Evolutionary conservation across 2,797 vertebrate species (phyloP).

Genomic region (Acanthurus leucopareius): DNA sequence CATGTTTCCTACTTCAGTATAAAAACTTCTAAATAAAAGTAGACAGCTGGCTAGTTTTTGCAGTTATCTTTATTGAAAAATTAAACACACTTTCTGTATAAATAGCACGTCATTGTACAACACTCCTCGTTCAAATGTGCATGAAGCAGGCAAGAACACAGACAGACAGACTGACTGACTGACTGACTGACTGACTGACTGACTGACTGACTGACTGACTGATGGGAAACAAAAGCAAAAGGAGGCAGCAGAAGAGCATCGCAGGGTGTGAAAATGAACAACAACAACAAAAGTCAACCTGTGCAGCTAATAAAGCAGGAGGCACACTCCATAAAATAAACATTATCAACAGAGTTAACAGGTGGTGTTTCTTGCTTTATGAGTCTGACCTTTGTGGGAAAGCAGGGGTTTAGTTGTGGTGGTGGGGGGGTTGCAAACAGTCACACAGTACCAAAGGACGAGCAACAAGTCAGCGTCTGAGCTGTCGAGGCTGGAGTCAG

Average conservation of each 20-base stretch:
- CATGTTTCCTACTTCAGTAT: neutral
- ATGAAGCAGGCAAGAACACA: conserved; percentile 66
- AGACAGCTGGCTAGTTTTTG: conserved; percentile 41
- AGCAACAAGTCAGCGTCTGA: conserved; percentile 38
- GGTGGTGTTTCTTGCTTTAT: conserved; percentile 22
- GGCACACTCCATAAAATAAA: conserved; percentile 47
- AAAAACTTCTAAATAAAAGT: conserved; percentile 24
- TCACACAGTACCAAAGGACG: neutral
- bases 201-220: too few relatives aligned
- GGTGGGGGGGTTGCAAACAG: neutral
- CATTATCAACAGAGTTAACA: conserved; percentile 40
- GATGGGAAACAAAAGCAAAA: conserved; percentile 26
- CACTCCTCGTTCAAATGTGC: conserved; percentile 80
- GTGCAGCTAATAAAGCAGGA: conserved; percentile 51
- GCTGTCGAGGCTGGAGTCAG: conserved; percentile 30
- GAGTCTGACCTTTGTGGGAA: neutral
- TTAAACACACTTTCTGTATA: conserved; percentile 94
- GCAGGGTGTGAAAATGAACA: conserved; percentile 25
- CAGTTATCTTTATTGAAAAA: conserved; percentile 93
- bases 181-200: neutral
- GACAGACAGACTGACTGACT: conserved; percentile 17
- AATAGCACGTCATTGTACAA: conserved; percentile 88
- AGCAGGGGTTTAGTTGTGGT: too few relatives aligned
- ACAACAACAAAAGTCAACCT: conserved; percentile 20
- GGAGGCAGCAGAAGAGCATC: conserved; percentile 21